Base-by-base conservation (phyloP, 2,888 invertebrate species). In the Lordiphosa fenestrarum region DNA sequence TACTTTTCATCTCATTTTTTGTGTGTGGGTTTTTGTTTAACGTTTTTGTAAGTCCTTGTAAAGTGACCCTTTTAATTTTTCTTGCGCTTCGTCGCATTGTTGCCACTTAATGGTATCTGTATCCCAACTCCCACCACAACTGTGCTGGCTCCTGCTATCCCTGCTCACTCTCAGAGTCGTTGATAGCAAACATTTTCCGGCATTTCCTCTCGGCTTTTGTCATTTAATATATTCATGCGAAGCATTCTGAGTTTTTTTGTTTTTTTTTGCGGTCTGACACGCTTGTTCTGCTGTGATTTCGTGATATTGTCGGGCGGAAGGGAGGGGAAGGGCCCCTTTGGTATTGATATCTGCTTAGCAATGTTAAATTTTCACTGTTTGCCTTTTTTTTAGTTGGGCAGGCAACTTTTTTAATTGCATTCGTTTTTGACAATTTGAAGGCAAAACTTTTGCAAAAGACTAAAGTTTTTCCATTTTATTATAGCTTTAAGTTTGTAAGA, bases 21-120 rank as follows among this genome's bases (percentile, higher is more conserved):
- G 49, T 58, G 57, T 63, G 46, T 55, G 60, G 54, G 63, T 60
- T 59, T 51, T 46, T 64, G 51, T 66, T 44, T 44, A 30, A 33
- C 33, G 12, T 44, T 42, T 12, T 49, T 62, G 67, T 80, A 71
- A 44, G 15, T 44, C 84, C 73, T 65, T 75, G 84, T 75, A 74
- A 83, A 85, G 84, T 85, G 85, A 85, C 85, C 85, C 85, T 85
- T 85, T 85, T 85, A 85, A 84, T 85, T 81, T 84, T 69, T 58
- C 73, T 51, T 80, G 63, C 66, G 69, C 71, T 66, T 77, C 71
- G 56, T 55, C 69, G 71, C 69, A 74, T 80, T 81, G 81, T 77
- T 81, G 77, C 63, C 76, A 74, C 80, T 80, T 71, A 76, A 66
- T 71, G 71, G 71, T 58, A 66, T 59, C 66, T 62, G 51, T 56